Evolutionary conservation across 2,888 invertebrate genomes (phyloP), one percentile per base, ranked within the genome.

Genomic region (Schizaphis graminum): DNA sequence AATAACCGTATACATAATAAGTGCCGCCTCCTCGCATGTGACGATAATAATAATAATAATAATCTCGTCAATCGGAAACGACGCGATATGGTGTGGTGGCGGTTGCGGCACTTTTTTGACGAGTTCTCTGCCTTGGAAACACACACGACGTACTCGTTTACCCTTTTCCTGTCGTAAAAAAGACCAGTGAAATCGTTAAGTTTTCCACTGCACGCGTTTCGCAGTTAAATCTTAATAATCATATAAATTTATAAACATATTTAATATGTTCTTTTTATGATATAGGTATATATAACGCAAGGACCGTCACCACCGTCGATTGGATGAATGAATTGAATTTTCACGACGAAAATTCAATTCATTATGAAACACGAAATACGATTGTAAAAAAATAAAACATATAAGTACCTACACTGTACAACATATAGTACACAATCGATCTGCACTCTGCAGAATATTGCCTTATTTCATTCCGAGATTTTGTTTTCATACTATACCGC

Each of bases 21-120:
- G 92, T 92, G 87, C 92, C 92, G 92, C 92, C 92, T 67, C 61
- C 24, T 92, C 47, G 57, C 90, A 49, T 90, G 90, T 86, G 93
- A 93, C 93, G 89, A 86, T 89, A 85, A 89, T 88, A 53, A 89
- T 89, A 67, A 88, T 92, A 92, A 92, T 89, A 89, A 93, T 90
- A 89, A 85, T 85, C 85, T 90, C 57, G 90, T 93, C 85, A 61
- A 93, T 93, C 85, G 90, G 93, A 93, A 93, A 86, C 93, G 89
- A 84, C 89, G 24, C n/a, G 86, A 86, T 86, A 86, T 86, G 44
- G 44, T 13, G 44, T 21, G 53, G 53, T 16, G 53, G 53, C 26
- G 35, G 49, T 16, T 87, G 92, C 92, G 87, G 87, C 92, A 41
- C 41, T 49, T 92, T 92, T 87, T 49, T 61, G 92, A 87, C 87